Evolutionary conservation across 1,140 invertebrate genomes (phyloP).

Genomic region (Ips nitidus): DNA sequence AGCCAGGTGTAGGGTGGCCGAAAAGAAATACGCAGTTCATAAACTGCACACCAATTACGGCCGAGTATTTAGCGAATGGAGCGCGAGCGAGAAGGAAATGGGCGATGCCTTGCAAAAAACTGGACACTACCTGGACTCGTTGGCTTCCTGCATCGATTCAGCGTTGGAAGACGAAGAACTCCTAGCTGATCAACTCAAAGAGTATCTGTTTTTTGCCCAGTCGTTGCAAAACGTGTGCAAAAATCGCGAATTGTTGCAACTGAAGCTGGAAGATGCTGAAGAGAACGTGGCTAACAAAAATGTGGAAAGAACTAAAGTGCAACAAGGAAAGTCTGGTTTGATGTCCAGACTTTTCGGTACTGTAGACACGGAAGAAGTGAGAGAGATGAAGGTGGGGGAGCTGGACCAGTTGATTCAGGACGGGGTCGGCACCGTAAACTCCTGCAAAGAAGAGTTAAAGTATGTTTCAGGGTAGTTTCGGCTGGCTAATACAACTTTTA

Average conservation of each 20-base stretch:
- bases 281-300: constrained; percentile 61
- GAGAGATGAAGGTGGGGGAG: constrained; percentile 69
- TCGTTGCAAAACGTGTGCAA: constrained; percentile 73
- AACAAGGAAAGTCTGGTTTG: constrained; percentile 68
- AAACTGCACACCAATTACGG: constrained; percentile 82
- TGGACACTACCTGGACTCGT: constrained; percentile 71
- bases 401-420: constrained; percentile 73
- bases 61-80: constrained; percentile 83
- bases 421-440: constrained; percentile 62
- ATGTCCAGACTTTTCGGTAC: constrained; percentile 77
- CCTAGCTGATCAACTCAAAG: constrained; percentile 81
- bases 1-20: constrained; percentile 68
- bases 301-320: constrained; percentile 56
- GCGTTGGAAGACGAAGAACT: constrained; percentile 81
- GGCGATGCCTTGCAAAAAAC: constrained; percentile 75
- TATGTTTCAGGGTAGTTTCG: constrained; percentile 48
- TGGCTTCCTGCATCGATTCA: constrained; percentile 74
- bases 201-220: constrained; percentile 77
- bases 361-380: constrained; percentile 76
- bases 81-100: constrained; percentile 80
- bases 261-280: constrained; percentile 70
- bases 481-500: not conserved
- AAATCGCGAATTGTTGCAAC: constrained; percentile 73
- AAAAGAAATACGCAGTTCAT: constrained; percentile 76
- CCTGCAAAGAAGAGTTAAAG: constrained; percentile 64